phyloP scores from a whole-genome alignment of 2,888 invertebrate species.

The Mesorhabditis spiculigera region DNA sequence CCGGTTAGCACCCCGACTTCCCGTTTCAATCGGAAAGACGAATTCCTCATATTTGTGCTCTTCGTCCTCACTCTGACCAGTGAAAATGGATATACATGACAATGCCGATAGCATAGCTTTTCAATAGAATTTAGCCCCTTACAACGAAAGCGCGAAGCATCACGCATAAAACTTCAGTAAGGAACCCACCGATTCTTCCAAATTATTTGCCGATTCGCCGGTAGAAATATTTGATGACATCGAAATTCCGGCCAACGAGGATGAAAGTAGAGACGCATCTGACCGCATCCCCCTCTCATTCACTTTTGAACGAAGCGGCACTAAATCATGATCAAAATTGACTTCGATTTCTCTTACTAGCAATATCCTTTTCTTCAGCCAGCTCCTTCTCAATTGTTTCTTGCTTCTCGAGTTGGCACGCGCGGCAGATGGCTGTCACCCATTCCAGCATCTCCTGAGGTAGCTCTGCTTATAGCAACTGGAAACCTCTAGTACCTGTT shows the following conservation, averaged over 20 bases:
- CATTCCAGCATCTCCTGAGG: background rate
- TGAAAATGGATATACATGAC: background rate
- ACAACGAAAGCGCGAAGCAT: too few relatives aligned
- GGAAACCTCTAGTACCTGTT: constrained; percentile 7
- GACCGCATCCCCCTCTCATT: too few relatives aligned
- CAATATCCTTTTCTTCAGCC: background rate
- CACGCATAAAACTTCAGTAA: too few relatives aligned
- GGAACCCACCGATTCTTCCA: too few relatives aligned
- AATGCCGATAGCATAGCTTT: background rate
- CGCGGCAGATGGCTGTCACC: constrained; percentile 1
- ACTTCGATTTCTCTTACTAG: background rate
- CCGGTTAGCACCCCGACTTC: background rate
- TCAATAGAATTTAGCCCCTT: too few relatives aligned
- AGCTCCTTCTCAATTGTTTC: background rate
- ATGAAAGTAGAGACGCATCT: background rate
- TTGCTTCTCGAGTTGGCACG: constrained; percentile 5
- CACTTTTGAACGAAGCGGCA: too few relatives aligned
- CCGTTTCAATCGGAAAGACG: background rate
- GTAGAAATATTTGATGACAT: background rate
- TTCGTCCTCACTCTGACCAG: background rate
- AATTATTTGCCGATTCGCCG: background rate
- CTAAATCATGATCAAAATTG: too few relatives aligned
- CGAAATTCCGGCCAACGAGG: background rate
- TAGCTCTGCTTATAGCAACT: background rate
- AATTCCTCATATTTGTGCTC: background rate